These are phyloP conservation scores for Gadopsis bispinosus DNA, from an alignment of 2,797 vertebrate species.

Conservation along the genomic window DNA sequence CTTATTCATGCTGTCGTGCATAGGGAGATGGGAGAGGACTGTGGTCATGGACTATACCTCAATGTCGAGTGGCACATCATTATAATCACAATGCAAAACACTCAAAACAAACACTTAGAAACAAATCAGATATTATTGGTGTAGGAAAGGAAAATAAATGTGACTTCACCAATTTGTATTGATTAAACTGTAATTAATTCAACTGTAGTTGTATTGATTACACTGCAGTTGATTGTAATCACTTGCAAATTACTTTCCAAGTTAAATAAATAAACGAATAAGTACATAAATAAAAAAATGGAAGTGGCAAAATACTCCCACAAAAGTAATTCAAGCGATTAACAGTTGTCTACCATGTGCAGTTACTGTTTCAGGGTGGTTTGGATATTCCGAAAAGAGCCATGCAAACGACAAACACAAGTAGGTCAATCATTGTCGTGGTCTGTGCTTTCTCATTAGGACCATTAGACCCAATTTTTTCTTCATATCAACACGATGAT, in stretches of 20 bases:
- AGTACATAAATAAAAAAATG: too few species aligned
- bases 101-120: constrained; percentile 43
- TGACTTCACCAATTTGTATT: background rate
- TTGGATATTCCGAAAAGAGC: constrained; percentile 12
- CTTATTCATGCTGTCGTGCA: constrained; percentile 68
- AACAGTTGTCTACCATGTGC: background rate
- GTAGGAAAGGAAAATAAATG: constrained; percentile 10
- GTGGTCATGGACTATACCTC: constrained; percentile 53
- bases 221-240: too few species aligned
- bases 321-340: constrained; percentile 13
- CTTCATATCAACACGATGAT: constrained; percentile 24
- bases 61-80: constrained; percentile 65
- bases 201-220: too few species aligned
- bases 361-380: constrained; percentile 4
- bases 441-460: constrained; percentile 3
- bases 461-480: constrained; percentile 15
- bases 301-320: constrained; percentile 18
- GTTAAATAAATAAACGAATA: too few species aligned
- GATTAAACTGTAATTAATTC: constrained; percentile 37
- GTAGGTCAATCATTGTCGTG: background rate
- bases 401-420: constrained; percentile 23
- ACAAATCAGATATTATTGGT: constrained; percentile 30
- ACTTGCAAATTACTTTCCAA: too few species aligned
- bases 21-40: constrained; percentile 51
- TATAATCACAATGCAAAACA: constrained; percentile 62